Percentiles rank a stretch among this genome's conserved stretches.
phyloP scores from a whole-genome alignment of 2,113 vertebrate species.

The Varanus komodoensis region DNA sequence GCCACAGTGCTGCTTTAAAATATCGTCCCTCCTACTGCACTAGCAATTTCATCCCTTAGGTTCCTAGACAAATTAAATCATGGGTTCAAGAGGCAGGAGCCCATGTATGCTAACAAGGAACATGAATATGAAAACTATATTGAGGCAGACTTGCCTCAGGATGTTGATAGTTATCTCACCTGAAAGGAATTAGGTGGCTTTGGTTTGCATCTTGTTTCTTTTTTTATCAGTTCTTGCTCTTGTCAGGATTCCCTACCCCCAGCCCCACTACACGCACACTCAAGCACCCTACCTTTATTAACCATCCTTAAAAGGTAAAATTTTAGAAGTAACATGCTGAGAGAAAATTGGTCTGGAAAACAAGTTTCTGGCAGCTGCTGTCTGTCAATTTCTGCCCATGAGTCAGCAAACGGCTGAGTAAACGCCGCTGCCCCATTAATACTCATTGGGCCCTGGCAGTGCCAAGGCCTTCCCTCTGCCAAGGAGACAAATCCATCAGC shows the following conservation, averaged over 20 bases:
- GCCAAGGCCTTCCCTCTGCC: conserved; percentile 12
- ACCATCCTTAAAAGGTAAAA: conserved; percentile 37
- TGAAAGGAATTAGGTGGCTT: conserved; percentile 34
- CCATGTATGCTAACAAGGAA: conserved; percentile 1
- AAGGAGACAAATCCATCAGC: conserved; percentile 24
- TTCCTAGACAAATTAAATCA: conserved; percentile 29
- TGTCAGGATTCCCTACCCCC: not conserved
- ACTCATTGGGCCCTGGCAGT: not conserved
- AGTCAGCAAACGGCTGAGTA: conserved; percentile 43
- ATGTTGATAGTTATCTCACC: conserved; percentile 16
- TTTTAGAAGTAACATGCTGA: conserved; percentile 31
- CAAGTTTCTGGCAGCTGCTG: conserved; percentile 41
- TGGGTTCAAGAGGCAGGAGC: not conserved
- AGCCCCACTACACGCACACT: not conserved
- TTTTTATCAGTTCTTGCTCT: conserved; percentile 14
- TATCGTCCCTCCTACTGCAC: not conserved
- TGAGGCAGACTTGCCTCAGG: not conserved
- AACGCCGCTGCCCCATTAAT: conserved; percentile 11
- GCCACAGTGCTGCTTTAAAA: not conserved
- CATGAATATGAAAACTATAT: not conserved
- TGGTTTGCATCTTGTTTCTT: conserved; percentile 14
- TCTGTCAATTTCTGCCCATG: conserved; percentile 38
- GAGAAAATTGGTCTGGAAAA: conserved; percentile 46
- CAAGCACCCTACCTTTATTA: not conserved
- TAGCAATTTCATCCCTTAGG: not conserved